A percentile compares a stretch with the other conserved stretches of the same genome.
Conservation (phyloP, 2,797 vertebrate genomes). For the Graptemys geographica region DNA sequence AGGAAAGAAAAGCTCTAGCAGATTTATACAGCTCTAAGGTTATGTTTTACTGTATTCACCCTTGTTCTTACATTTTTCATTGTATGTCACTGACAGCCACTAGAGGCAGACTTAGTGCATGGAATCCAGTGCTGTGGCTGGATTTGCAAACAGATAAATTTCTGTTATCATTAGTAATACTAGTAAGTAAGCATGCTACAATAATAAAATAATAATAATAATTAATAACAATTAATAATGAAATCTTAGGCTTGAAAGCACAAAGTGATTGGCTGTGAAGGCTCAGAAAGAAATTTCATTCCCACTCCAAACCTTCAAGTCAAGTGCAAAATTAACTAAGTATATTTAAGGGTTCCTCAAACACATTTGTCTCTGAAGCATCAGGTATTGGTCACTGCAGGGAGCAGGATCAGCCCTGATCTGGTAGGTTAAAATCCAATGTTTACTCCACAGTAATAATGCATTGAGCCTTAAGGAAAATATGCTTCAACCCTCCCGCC, state of each 20-base stretch:
- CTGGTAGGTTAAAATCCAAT: not conserved
- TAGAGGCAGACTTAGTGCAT: not conserved
- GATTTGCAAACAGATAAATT: not conserved
- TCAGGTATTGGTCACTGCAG: not conserved
- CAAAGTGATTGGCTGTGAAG: not conserved
- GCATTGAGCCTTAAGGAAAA: not conserved
- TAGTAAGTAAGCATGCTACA: not conserved
- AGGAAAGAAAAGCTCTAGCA: not conserved
- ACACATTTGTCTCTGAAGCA: not conserved
- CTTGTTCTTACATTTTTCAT: not conserved
- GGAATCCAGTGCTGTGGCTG: not conserved
- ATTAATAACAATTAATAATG: not conserved
- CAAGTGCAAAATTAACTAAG: not conserved
- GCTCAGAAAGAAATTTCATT: not conserved
- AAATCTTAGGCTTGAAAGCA: not conserved
- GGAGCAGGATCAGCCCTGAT: not conserved
- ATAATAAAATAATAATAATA: not conserved
- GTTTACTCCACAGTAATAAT: not conserved
- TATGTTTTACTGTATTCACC: not conserved
- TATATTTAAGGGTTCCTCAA: not conserved
- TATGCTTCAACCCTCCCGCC: not conserved
- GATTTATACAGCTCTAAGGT: not conserved
- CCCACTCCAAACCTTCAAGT: not conserved
- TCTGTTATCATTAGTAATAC: not conserved
- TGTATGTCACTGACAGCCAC: not conserved